Evolutionary conservation across 2,888 invertebrate species (phyloP).

Genomic region (Habrosyne pyritoides): DNA sequence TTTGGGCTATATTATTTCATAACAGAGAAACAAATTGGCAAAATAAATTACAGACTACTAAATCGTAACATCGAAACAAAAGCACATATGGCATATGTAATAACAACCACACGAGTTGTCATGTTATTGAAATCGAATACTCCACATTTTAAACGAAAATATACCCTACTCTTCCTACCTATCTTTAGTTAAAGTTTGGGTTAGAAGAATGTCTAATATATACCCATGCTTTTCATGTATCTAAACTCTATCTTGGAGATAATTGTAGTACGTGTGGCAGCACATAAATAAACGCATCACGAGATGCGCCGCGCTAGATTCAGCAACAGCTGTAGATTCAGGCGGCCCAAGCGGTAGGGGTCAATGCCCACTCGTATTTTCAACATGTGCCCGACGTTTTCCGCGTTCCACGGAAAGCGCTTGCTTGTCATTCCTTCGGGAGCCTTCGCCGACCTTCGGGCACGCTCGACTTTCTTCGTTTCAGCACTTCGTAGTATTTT

Average conservation of each 20-base stretch:
- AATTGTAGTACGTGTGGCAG: conserved; percentile 32
- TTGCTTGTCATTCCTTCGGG: conserved; percentile 75
- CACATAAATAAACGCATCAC: conserved; percentile 66
- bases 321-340: conserved; percentile 77
- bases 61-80: too few species aligned
- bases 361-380: conserved; percentile 82
- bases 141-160: too few species aligned
- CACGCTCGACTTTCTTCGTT: conserved; percentile 35
- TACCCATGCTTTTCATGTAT: conserved; percentile 24
- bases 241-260: conserved; percentile 44
- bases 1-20: too few species aligned
- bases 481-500: conserved; percentile 34
- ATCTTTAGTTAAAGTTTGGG: neutral
- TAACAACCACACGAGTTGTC: too few species aligned
- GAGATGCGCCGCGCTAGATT: conserved; percentile 72
- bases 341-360: conserved; percentile 71
- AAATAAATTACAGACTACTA: too few species aligned
- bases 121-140: too few species aligned
- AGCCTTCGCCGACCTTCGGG: conserved; percentile 64
- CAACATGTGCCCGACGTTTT: conserved; percentile 81
- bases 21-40: too few species aligned
- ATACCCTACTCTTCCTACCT: too few species aligned
- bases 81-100: too few species aligned
- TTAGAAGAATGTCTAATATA: conserved; percentile 12
- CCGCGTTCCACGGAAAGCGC: conserved; percentile 82